phyloP scores from a whole-genome alignment of 1,140 invertebrate species.

The Stegodyphus dumicola region DNA sequence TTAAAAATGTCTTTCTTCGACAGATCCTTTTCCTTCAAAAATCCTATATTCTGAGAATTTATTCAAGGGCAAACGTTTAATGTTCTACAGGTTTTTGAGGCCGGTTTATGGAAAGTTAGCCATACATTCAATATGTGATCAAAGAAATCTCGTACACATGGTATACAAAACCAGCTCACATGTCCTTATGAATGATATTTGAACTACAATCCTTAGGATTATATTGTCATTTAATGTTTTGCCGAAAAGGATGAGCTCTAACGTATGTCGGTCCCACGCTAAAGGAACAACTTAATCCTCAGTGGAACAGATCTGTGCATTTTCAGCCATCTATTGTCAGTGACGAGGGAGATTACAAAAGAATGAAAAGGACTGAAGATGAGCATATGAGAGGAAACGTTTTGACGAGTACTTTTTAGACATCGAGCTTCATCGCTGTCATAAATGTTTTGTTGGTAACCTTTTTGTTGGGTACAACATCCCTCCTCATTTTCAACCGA shows the following conservation, averaged over 20 bases:
- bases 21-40: too few species aligned
- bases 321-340: conserved; percentile 1
- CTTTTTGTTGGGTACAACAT: neutral
- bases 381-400: conserved; percentile 15
- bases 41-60: too few species aligned
- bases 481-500: conserved; percentile 4
- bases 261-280: conserved; percentile 25
- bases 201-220: conserved; percentile 39
- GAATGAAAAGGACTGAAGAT: conserved; percentile 17
- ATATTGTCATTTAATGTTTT: conserved; percentile 44
- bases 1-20: too few species aligned
- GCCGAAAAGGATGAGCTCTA: neutral
- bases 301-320: neutral
- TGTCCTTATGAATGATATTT: conserved; percentile 48
- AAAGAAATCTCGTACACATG: too few species aligned
- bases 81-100: too few species aligned
- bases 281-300: conserved; percentile 51
- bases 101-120: too few species aligned
- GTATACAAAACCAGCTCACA: neutral
- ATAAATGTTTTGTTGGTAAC: conserved; percentile 44
- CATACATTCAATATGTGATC: too few species aligned
- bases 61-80: too few species aligned
- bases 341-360: conserved; percentile 14
- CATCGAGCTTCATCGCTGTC: conserved; percentile 40
- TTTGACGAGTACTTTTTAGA: conserved; percentile 28